Evolutionary conservation across 2,888 invertebrate species (phyloP), one percentile per base, ranked within the genome.

Genomic region (Cryptus viduatorius): DNA sequence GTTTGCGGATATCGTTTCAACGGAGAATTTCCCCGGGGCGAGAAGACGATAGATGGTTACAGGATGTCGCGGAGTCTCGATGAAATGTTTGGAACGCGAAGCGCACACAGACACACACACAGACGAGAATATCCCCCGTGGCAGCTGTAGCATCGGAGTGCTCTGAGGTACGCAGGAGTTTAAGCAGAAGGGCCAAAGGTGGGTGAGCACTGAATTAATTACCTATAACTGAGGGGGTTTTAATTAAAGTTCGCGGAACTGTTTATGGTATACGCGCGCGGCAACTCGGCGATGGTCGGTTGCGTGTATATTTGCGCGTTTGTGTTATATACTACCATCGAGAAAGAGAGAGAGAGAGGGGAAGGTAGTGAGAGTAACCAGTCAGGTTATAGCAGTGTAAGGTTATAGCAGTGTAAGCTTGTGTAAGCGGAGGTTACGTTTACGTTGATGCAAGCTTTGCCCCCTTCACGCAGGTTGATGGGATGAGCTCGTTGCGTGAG

Each of bases 211-310:
- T 87, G 86, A 90, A 88, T 89, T 90, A 89, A 90, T 89, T 88
- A 88, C 86, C 87, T 88, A 85, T 90, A 90, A 86, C 88, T 86
- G 73, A 81, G 83, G 75, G 84, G 86, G 84, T 87, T 89, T 88
- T 90, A 90, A 90, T 90, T 89, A 89, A 90, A 90, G 88, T 89
- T 89, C 84, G 81, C 72, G 75, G 68, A 86, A 86, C 88, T 89
- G 88, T 88, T 90, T 88, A 87, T 86, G 85, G 86, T 85, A 77
- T 85, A 79, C 71, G 79, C 72, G 50, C 77, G 68, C 69, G 59
- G 64, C 67, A 78, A 79, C 76, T 84, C 81, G 42, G 59, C 73
- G 76, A 77, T 78, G 61, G 59, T 77, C 73, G 72, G 82, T 82
- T 80, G 73, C 77, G 77, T 80, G 82, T 79, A 78, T 59, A 80